These are phyloP conservation scores for Synergus itoensis DNA, from an alignment of 2,888 invertebrate species.

Conservation along the genomic window DNA sequence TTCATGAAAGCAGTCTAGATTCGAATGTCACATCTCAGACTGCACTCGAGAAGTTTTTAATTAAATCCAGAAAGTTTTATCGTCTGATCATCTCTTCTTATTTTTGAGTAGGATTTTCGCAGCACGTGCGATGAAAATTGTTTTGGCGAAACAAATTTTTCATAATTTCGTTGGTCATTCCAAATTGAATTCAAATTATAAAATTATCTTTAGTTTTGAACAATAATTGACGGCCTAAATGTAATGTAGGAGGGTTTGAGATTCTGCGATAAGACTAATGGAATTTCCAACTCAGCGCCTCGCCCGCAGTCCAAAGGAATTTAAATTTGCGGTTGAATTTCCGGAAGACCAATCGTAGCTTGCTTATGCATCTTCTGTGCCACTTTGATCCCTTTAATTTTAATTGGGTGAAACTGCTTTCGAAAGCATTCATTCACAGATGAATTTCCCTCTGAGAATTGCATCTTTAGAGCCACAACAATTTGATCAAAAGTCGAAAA, in stretches of 20 bases:
- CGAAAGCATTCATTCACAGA: not conserved
- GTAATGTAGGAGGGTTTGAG: conserved; percentile 9
- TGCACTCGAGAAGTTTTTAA: conserved; percentile 3
- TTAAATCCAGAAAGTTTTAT: conserved; percentile 19
- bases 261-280: conserved; percentile 31
- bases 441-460: not conserved
- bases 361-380: conserved; percentile 23
- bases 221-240: conserved; percentile 10
- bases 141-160: not conserved
- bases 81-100: not conserved
- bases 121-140: too few relatives aligned
- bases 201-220: conserved; percentile 9
- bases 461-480: too few relatives aligned
- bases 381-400: conserved; percentile 35
- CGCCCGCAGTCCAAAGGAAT: conserved; percentile 5
- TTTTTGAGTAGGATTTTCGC: not conserved
- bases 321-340: conserved; percentile 37
- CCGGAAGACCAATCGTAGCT: conserved; percentile 29
- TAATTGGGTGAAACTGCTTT: conserved; percentile 31
- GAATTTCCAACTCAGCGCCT: conserved; percentile 37
- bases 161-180: not conserved
- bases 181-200: not conserved
- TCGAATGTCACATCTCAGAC: not conserved
- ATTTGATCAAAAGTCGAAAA: too few relatives aligned
- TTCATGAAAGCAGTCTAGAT: conserved; percentile 2